phyloP scores from a whole-genome alignment of 2,888 invertebrate species.

The Temnothorax rugatulus region DNA sequence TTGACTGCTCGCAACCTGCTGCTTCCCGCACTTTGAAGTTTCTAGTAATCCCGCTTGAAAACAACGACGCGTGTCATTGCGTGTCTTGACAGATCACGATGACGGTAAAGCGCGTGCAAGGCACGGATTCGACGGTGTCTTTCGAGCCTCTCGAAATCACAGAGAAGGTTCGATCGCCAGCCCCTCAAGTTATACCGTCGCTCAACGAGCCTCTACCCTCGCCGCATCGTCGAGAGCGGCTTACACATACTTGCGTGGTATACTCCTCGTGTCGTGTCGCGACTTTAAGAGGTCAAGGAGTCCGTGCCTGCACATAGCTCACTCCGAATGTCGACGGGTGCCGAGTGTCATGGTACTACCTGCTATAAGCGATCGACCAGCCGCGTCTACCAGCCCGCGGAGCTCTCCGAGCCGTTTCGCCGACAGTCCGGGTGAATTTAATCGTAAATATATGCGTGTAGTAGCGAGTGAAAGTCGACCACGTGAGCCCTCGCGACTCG shows the following conservation, averaged over 20 bases:
- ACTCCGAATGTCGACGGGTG: conserved; percentile 37
- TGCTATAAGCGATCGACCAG: conserved; percentile 43
- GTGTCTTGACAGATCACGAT: not conserved
- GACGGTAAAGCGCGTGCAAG: not conserved
- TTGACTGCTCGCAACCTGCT: not conserved
- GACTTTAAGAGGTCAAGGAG: conserved; percentile 55
- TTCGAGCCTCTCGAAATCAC: conserved; percentile 16
- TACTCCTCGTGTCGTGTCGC: conserved; percentile 27
- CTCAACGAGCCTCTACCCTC: not conserved
- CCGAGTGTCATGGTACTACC: conserved; percentile 42
- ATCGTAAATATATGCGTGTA: conserved; percentile 22
- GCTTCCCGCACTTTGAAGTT: conserved; percentile 10
- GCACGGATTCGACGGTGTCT: conserved; percentile 3
- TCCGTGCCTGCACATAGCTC: conserved; percentile 39
- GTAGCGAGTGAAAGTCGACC: conserved; percentile 35
- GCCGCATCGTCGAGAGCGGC: conserved; percentile 28
- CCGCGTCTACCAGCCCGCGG: not conserved
- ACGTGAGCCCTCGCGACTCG: conserved; percentile 40
- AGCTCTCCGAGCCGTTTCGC: not conserved
- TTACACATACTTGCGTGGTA: conserved; percentile 40
- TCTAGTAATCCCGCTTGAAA: not conserved
- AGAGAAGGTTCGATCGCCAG: conserved; percentile 35
- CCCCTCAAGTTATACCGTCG: not conserved
- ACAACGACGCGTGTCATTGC: not conserved
- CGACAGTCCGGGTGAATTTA: conserved; percentile 26